Conservation (phyloP, 2,113 vertebrate genomes). For the Tonatia bakeri region DNA sequence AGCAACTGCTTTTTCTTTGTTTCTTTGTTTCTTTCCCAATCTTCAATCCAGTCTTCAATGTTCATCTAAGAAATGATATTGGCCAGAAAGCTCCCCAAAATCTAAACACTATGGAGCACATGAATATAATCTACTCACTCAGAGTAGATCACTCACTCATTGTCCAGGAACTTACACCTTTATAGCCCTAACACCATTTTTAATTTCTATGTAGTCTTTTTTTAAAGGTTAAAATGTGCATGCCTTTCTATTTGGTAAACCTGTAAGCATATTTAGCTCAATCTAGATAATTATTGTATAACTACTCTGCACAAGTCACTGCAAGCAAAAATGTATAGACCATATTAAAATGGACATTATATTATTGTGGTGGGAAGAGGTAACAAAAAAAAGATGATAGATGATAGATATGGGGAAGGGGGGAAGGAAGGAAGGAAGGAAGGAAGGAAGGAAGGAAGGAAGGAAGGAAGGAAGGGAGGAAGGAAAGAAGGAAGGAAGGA, state of each 20-base stretch:
- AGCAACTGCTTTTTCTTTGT: background rate
- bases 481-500: background rate
- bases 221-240: background rate
- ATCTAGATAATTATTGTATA: background rate
- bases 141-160: background rate
- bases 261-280: background rate
- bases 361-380: background rate
- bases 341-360: background rate
- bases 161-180: background rate
- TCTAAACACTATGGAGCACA: background rate
- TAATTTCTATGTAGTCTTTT: background rate
- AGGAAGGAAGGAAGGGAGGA: background rate
- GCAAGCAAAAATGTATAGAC: background rate
- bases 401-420: no score
- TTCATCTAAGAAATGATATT: background rate
- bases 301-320: background rate
- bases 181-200: background rate
- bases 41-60: background rate
- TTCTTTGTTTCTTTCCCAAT: background rate
- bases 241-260: background rate
- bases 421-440: background rate
- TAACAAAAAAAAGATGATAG: background rate
- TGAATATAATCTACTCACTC: background rate
- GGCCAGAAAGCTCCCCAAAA: background rate
- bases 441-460: no score